Percentiles rank a stretch among this genome's conserved stretches.
These are phyloP conservation scores for Tragelaphus buxtoni DNA, from an alignment of 2,113 vertebrate genomes.

Conservation along the genomic window DNA sequence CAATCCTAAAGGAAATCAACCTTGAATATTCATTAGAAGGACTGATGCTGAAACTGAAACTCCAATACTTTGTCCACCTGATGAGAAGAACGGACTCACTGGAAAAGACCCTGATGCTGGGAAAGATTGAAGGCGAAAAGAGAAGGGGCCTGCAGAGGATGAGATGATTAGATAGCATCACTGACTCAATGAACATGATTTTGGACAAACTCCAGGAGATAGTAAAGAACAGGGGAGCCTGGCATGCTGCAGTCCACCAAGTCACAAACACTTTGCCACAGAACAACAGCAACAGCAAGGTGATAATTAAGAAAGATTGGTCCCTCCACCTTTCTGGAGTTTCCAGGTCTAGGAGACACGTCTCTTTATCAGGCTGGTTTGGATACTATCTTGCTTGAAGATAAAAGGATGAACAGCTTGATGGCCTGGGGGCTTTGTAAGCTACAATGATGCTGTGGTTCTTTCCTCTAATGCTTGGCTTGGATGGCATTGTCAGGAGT, in stretches of 20 bases:
- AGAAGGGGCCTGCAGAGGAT: background rate
- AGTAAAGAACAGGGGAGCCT: background rate
- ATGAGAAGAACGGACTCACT: background rate
- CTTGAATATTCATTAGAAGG: background rate
- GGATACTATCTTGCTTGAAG: background rate
- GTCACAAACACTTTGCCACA: background rate
- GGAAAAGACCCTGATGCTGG: background rate
- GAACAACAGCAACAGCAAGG: background rate
- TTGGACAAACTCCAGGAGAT: background rate
- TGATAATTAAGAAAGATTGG: background rate
- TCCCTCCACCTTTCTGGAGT: background rate
- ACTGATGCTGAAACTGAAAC: background rate
- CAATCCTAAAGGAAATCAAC: background rate
- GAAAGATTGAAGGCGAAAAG: background rate
- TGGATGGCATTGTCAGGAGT: slow-evolving; percentile 40
- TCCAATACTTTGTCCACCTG: background rate
- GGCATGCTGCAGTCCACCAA: background rate
- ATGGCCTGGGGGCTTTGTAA: background rate
- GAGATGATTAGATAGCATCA: background rate
- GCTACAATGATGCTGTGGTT: background rate
- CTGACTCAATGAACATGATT: background rate
- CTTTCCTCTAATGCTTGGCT: slow-evolving; percentile 10
- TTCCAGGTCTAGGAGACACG: background rate
- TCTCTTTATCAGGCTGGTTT: background rate
- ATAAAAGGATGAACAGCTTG: background rate